Conservation (phyloP, 2,888 invertebrate genomes). For the Tetrapedia diversipes region DNA sequence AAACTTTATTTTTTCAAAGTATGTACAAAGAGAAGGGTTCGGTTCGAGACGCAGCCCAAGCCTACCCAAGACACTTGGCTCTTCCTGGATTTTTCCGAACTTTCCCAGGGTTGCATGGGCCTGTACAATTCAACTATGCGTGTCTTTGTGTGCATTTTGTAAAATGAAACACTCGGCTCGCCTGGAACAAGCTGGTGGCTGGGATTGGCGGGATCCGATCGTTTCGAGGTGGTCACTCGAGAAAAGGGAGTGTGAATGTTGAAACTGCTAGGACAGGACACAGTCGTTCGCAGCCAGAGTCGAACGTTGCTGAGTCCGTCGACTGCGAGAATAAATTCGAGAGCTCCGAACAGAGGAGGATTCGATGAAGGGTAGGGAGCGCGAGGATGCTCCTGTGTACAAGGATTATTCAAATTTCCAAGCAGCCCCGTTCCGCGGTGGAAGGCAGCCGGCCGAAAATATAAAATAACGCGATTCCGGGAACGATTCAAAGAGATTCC, state of each 20-base stretch:
- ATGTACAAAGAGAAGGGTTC: too few relatives aligned
- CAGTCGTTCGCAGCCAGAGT: constrained; percentile 41
- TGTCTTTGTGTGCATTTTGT: too few relatives aligned
- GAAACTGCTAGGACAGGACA: constrained; percentile 38
- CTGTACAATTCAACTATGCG: too few relatives aligned
- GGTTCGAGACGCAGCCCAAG: too few relatives aligned
- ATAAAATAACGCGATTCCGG: constrained; percentile 51
- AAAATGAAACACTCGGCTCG: too few relatives aligned
- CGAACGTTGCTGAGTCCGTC: constrained; percentile 26
- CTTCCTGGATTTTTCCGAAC: too few relatives aligned
- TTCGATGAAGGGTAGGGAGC: constrained; percentile 47
- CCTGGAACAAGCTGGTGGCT: background rate
- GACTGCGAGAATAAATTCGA: constrained; percentile 68
- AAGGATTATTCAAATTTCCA: constrained; percentile 67
- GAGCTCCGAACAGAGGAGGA: constrained; percentile 51
- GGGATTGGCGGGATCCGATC: constrained; percentile 24
- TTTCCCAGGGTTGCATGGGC: too few relatives aligned
- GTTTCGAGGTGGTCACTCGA: constrained; percentile 25
- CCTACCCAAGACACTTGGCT: too few relatives aligned
- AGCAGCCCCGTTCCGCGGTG: constrained; percentile 36
- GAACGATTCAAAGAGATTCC: constrained; percentile 45
- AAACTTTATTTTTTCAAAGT: too few relatives aligned
- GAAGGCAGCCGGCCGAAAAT: constrained; percentile 42
- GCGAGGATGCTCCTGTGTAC: constrained; percentile 51
- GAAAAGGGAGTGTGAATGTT: constrained; percentile 36